Conservation (phyloP, 2,797 vertebrate genomes). For the Cheirogaleus major region DNA sequence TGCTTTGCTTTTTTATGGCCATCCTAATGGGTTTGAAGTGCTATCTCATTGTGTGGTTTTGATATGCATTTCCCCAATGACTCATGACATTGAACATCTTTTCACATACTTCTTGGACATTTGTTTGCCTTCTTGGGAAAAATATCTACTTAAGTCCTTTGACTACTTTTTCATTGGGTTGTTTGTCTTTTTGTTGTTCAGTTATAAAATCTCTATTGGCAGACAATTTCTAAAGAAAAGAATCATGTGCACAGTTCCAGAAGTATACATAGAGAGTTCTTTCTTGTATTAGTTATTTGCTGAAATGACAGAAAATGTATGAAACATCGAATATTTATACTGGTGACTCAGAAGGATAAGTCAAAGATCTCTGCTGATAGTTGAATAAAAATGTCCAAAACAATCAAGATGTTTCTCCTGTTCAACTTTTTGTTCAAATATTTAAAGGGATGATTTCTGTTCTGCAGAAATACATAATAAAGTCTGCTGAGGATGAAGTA, state of each 20-base stretch:
- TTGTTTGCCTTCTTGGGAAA: background rate
- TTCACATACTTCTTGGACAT: background rate
- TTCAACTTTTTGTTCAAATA: background rate
- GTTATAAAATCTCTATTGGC: background rate
- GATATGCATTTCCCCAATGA: background rate
- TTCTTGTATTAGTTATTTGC: constrained; percentile 43
- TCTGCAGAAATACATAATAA: constrained; percentile 27
- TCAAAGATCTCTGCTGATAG: background rate
- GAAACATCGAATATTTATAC: constrained; percentile 26
- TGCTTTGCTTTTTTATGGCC: background rate
- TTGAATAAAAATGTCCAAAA: constrained; percentile 51
- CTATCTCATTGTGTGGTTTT: background rate
- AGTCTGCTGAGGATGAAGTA: background rate
- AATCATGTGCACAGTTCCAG: background rate
- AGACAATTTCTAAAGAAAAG: background rate
- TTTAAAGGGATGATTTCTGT: constrained; percentile 10
- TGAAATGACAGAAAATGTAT: constrained; percentile 32
- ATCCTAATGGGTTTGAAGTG: background rate
- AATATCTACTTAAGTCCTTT: background rate
- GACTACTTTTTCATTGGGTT: background rate
- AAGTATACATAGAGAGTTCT: background rate
- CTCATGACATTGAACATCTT: background rate
- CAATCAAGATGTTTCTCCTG: background rate
- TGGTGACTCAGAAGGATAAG: constrained; percentile 15
- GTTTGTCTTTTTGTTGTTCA: background rate